Evolutionary conservation across 2,888 invertebrate genomes (phyloP), one percentile per base, ranked within the genome.

Genomic region (Cephus nigrinus): DNA sequence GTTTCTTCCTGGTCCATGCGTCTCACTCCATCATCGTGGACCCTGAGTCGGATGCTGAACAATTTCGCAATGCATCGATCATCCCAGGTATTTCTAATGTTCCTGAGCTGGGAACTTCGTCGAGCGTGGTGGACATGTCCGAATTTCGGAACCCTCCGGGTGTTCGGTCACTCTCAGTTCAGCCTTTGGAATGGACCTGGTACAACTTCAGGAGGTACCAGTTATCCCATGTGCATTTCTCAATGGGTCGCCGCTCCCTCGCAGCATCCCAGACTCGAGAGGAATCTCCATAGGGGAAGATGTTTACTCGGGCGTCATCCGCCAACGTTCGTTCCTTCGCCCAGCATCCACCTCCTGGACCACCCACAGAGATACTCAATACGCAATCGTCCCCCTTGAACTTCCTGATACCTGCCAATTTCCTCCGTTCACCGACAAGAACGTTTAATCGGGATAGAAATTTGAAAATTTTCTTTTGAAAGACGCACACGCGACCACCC

Each of bases 281-380:
- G 31, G 30, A 30, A 71, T 71, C 71, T 71, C 31, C 32, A 31
- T n/a, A 32, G 15, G 12, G 31, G 31, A 31, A 12, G 71, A 31
- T 71, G 71, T 71, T 71, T 71, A 71, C 71, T 71, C 71, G 31
- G 2, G 23, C 55, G 15, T 15, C 69, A 3, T 31, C 31, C 71
- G 12, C 31, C 11, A 12, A 69, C 71, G 15, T 32, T 71, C 71
- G 71, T 71, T 5, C 69, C 32, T 69, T 11, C 4, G 15, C 15
- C 1, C 55, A 55, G 55, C 55, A 55, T 55, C 55, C 55, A 55
- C 55, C 55, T 55, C 55, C 55, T 55, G 55, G 71, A 31, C 71
- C 71, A 71, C 71, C 71, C 71, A 31, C 71, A 32, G 32, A 71
- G 71, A 71, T 71, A 12, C 71, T 15, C 71, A 71, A 32, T 71